Percentiles rank a stretch among this genome's conserved stretches.
Evolutionary conservation across 2,888 invertebrate species (phyloP).

Genomic region (Auanema freiburgensis): DNA sequence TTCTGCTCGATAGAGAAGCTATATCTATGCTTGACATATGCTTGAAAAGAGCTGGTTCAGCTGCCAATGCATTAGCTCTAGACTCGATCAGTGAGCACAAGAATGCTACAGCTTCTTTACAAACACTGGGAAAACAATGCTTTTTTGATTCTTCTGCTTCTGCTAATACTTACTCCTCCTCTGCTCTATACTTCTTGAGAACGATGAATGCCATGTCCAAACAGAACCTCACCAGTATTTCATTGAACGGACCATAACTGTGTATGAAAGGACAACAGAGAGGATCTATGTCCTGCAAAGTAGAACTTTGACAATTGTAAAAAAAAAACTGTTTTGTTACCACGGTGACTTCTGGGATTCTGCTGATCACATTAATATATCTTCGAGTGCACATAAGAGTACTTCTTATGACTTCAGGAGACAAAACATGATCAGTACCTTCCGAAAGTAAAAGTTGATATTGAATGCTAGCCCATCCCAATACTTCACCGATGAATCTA

Average conservation of each 20-base stretch:
- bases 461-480: slow-evolving; percentile 46
- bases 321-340: not conserved
- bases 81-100: slow-evolving; percentile 70
- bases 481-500: slow-evolving; percentile 43
- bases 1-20: slow-evolving; percentile 61
- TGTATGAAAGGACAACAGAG: slow-evolving; percentile 34
- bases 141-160: not conserved
- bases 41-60: slow-evolving; percentile 33
- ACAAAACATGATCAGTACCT: slow-evolving; percentile 79
- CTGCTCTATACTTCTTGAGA: slow-evolving; percentile 64
- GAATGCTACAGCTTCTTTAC: slow-evolving; percentile 64
- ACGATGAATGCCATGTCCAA: slow-evolving; percentile 74
- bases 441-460: slow-evolving; percentile 67
- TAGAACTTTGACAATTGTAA: not conserved
- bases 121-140: slow-evolving; percentile 24
- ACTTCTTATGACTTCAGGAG: slow-evolving; percentile 36
- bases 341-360: slow-evolving; percentile 19
- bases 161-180: slow-evolving; percentile 38
- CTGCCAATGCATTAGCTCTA: slow-evolving; percentile 33
- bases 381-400: slow-evolving; percentile 34
- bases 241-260: slow-evolving; percentile 22
- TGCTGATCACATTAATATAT: slow-evolving; percentile 35
- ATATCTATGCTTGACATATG: slow-evolving; percentile 28
- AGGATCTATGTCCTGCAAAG: slow-evolving; percentile 9
- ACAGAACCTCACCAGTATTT: slow-evolving; percentile 67